Base-by-base conservation (phyloP, 2,797 vertebrate species). In the Anabas testudineus region DNA sequence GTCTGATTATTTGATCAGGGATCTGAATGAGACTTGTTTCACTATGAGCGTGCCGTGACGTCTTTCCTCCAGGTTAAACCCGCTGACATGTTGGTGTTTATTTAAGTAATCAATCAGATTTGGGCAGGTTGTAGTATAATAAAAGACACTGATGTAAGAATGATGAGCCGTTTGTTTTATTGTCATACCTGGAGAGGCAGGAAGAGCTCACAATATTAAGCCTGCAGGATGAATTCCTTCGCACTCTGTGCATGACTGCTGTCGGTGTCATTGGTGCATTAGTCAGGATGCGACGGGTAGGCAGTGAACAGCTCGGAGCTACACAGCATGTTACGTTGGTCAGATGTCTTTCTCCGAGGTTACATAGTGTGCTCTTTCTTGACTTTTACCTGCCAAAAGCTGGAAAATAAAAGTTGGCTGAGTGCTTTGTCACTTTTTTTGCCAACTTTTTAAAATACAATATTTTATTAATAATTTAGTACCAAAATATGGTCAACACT, bases 41-140 rank as follows among this genome's bases (percentile, higher is more conserved):
- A 28, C 24, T 42, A 24, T 21, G 9, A 61, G 10, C 6, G 14
- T 28, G 18, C 36, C 28, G 28, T n/a, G 7, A 45, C 28, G 15
- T 49, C 10, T 62, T 26, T 49, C 34, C 79, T 72, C 9, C 47
- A 58, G 73, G 55, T 69, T 4, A 34, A 8, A 21, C 9, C 14
- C 12, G 4, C 37, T 30, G 54, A 80, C 47, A 30, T 32, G n/a
- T n/a, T 43, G n/a, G 52, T 42, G 75, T 68, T 87, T 82, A 88
- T 88, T 87, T 67, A 63, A 65, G 75, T 28, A 67, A 84, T 91
- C 79, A 7, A 19, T 91, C 84, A 80, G 19, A 34, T 59, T 28
- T 47, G 56, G 76, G 45, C 81, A 49, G 28, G 32, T 58, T 15
- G 46, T 16, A 2, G 26, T 41, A 3, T 21, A 47, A 51, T 36